These are phyloP conservation scores for Aleiodes testaceus DNA, from an alignment of 2,888 invertebrate genomes.

Conservation along the genomic window DNA sequence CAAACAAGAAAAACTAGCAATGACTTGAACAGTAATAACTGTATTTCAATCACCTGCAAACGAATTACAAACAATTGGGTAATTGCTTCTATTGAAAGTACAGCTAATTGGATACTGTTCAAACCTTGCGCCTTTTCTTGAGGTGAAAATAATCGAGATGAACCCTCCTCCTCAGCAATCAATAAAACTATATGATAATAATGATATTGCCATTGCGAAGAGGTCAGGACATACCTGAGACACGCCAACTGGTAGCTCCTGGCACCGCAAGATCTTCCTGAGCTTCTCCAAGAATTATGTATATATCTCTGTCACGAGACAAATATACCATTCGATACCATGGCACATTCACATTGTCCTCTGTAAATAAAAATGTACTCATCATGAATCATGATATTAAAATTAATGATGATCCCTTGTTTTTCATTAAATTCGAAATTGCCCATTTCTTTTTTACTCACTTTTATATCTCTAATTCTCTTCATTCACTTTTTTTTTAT, in stretches of 20 bases:
- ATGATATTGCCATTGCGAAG: constrained; percentile 58
- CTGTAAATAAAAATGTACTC: background rate
- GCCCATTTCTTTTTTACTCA: background rate
- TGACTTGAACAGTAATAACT: too few relatives aligned
- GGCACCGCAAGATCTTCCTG: constrained; percentile 56
- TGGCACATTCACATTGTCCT: constrained; percentile 37
- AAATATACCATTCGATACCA: constrained; percentile 47
- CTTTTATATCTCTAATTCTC: background rate
- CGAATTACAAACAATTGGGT: too few relatives aligned
- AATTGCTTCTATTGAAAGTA: too few relatives aligned
- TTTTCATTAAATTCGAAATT: too few relatives aligned
- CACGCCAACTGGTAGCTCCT: constrained; percentile 63
- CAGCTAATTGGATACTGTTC: too few relatives aligned
- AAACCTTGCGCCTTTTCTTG: too few relatives aligned
- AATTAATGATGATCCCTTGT: background rate
- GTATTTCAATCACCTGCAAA: too few relatives aligned
- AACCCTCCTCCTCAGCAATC: constrained; percentile 28
- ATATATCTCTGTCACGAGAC: constrained; percentile 44
- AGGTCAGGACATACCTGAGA: constrained; percentile 53
- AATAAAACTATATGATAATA: constrained; percentile 51
- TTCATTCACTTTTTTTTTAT: background rate
- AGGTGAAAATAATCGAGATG: constrained; percentile 4
- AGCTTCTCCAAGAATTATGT: constrained; percentile 44
- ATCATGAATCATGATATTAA: background rate
- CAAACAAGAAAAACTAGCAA: too few relatives aligned